Conservation (phyloP, 2,797 vertebrate species). For the Thripadectes ignobilis region DNA sequence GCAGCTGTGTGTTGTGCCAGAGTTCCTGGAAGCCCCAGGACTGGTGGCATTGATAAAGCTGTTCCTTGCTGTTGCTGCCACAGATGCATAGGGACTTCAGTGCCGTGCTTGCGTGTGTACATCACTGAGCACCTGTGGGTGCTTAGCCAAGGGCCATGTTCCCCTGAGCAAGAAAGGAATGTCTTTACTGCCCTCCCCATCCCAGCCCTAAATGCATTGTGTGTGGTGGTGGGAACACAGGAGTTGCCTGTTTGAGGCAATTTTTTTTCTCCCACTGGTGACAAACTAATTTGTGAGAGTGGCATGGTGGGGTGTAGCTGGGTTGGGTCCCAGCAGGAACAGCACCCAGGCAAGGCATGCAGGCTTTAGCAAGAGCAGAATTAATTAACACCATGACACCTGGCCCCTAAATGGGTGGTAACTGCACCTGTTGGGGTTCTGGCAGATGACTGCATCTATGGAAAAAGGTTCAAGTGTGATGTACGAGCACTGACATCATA, state of each 20-base stretch:
- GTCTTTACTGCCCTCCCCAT: neutral
- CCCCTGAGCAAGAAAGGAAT: neutral
- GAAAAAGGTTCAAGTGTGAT: neutral
- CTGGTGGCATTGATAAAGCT: neutral
- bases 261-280: neutral
- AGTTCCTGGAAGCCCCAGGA: neutral
- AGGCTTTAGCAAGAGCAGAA: neutral
- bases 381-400: neutral
- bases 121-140: neutral
- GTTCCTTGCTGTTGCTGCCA: neutral
- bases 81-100: neutral
- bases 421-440: neutral
- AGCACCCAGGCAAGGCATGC: neutral
- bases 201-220: neutral
- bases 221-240: fast-evolving
- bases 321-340: neutral
- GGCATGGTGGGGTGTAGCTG: fast-evolving
- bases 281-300: neutral
- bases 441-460: neutral
- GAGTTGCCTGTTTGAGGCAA: neutral
- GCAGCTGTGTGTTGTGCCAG: neutral
- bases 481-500: neutral
- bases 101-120: fast-evolving
- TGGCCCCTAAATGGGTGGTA: fast-evolving
- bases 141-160: neutral